Conservation (phyloP, 2,113 vertebrate species). For the Triplophysa rosa region DNA sequence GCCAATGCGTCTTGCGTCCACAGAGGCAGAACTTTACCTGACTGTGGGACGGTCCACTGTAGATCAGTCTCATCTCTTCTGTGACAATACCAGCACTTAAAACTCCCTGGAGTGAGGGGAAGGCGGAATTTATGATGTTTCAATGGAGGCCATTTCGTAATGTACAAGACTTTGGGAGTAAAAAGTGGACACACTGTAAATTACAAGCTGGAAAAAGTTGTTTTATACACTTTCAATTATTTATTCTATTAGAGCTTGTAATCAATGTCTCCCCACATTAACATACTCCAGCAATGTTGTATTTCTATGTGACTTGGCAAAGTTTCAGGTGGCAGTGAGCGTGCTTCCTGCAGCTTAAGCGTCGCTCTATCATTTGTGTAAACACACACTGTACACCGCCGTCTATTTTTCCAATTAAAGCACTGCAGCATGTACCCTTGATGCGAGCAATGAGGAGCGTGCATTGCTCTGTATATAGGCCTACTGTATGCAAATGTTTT, state of each 20-base stretch:
- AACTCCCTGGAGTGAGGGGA: neutral
- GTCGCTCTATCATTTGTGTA: slow-evolving; percentile 16
- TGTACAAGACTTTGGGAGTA: neutral
- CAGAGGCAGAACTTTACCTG: slow-evolving; percentile 41
- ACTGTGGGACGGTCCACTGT: slow-evolving; percentile 55
- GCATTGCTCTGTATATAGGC: neutral
- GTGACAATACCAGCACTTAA: neutral
- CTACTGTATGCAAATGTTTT: neutral
- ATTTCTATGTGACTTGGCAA: slow-evolving; percentile 13
- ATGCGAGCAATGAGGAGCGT: neutral
- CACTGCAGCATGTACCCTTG: neutral
- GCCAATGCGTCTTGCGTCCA: slow-evolving; percentile 52
- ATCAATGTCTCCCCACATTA: neutral
- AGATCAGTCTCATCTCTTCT: slow-evolving; percentile 2
- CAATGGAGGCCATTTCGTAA: neutral
- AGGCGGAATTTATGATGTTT: neutral
- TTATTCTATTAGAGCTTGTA: slow-evolving; percentile 2
- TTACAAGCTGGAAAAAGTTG: neutral
- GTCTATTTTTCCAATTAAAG: slow-evolving; percentile 23
- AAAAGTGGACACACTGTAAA: neutral
- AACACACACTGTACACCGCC: slow-evolving; percentile 7
- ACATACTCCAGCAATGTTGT: slow-evolving; percentile 5
- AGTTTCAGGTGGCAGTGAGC: neutral
- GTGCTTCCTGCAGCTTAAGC: slow-evolving; percentile 3
- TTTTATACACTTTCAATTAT: neutral